phyloP scores from a whole-genome alignment of 2,797 vertebrate species.

The Silurus aristotelis region DNA sequence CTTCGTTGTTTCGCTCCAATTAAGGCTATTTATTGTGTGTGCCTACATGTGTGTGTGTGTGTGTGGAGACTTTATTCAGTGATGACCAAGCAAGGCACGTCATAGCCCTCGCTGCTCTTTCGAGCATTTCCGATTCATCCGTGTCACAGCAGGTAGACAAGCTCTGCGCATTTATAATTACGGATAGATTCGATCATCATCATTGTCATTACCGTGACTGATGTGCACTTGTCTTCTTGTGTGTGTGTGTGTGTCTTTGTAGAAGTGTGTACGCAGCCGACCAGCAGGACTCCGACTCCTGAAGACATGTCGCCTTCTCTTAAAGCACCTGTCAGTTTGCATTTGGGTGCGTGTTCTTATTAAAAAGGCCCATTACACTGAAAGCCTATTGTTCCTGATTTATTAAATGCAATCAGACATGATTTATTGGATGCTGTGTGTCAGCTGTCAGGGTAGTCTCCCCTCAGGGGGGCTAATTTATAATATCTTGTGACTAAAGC shows the following conservation, averaged over 20 bases:
- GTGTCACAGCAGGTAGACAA: conserved; percentile 71
- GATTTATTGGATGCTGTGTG: conserved; percentile 33
- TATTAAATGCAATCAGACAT: conserved; percentile 46
- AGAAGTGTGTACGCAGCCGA: not conserved
- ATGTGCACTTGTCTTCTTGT: conserved; percentile 33
- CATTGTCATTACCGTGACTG: conserved; percentile 59
- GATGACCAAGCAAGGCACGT: conserved; percentile 42
- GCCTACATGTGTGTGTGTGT: not conserved
- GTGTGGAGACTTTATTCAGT: conserved; percentile 39
- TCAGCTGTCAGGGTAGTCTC: not conserved
- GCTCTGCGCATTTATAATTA: conserved; percentile 68
- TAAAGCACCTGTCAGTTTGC: conserved; percentile 35
- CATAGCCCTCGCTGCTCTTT: conserved; percentile 44
- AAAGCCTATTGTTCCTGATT: conserved; percentile 47
- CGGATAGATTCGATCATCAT: conserved; percentile 70
- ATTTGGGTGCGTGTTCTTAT: conserved; percentile 20
- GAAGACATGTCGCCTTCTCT: conserved; percentile 20
- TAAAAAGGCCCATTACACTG: conserved; percentile 33
- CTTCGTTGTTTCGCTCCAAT: conserved; percentile 38
- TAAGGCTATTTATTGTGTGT: conserved; percentile 50
- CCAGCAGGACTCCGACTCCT: conserved; percentile 28
- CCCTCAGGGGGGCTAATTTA: conserved; percentile 14
- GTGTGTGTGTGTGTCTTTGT: not conserved
- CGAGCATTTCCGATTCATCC: conserved; percentile 65
- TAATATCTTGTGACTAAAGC: conserved; percentile 24